Conservation (phyloP, 2,797 vertebrate species). For the Brachyalestes nurse region DNA sequence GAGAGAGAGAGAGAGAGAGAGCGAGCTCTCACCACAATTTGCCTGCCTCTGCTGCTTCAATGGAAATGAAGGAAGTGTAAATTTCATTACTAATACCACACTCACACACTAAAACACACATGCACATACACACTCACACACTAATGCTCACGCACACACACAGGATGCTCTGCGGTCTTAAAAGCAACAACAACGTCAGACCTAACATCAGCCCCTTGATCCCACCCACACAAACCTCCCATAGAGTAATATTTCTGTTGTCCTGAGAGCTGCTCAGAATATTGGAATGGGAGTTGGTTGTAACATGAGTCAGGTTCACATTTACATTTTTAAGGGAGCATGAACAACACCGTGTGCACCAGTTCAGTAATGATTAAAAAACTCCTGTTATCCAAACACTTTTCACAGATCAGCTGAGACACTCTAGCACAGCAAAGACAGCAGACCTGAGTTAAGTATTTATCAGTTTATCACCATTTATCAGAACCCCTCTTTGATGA, state of each 20-base stretch:
- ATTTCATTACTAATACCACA: conserved; percentile 79
- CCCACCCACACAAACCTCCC: conserved; percentile 55
- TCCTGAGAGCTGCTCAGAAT: conserved; percentile 51
- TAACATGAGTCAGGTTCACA: neutral
- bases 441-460: no score
- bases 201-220: conserved; percentile 66
- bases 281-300: neutral
- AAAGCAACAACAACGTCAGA: conserved; percentile 69
- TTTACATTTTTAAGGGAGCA: neutral
- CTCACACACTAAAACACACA: conserved; percentile 67
- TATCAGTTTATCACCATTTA: conserved; percentile 11
- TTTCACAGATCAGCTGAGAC: neutral
- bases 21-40: conserved; percentile 57
- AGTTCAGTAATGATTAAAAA: neutral
- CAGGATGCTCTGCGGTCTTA: conserved; percentile 80
- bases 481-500: conserved; percentile 15
- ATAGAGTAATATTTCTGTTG: conserved; percentile 38
- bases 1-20: conserved; percentile 24
- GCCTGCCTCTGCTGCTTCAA: conserved; percentile 67
- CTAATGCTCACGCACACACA: conserved; percentile 68
- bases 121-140: conserved; percentile 66
- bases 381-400: neutral
- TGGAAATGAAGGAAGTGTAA: conserved; percentile 79
- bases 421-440: neutral
- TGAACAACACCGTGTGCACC: neutral